These are phyloP conservation scores for Varanus komodoensis DNA, from an alignment of 2,113 vertebrate species.

Conservation along the genomic window DNA sequence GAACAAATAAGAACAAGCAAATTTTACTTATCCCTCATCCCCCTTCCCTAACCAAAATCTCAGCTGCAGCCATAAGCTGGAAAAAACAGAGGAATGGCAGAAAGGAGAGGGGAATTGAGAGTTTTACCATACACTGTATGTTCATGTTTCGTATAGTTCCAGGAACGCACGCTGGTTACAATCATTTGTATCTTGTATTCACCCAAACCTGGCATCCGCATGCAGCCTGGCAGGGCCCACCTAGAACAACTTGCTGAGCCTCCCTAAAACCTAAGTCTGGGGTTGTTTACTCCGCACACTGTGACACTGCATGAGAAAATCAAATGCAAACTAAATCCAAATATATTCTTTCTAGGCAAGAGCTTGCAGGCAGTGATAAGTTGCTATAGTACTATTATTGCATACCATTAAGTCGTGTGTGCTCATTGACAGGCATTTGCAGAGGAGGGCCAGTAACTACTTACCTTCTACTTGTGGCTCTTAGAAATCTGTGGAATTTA, in stretches of 20 bases:
- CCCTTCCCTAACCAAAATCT: not conserved
- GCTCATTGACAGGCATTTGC: not conserved
- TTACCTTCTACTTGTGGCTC: not conserved
- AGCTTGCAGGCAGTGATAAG: not conserved
- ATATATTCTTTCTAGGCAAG: not conserved
- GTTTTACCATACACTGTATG: not conserved
- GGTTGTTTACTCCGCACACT: not conserved
- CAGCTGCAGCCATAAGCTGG: not conserved
- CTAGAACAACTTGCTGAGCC: too few species aligned
- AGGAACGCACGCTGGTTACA: not conserved
- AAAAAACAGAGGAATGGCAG: too few species aligned
- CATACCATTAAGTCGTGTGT: not conserved
- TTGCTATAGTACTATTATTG: not conserved
- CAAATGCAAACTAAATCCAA: not conserved
- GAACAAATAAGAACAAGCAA: not conserved
- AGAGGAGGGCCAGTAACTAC: too few species aligned
- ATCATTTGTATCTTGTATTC: not conserved
- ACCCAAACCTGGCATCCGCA: not conserved
- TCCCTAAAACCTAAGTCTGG: not conserved
- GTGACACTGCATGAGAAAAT: not conserved
- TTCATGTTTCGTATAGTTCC: not conserved
- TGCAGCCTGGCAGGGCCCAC: not conserved
- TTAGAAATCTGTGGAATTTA: slow-evolving; percentile 3
- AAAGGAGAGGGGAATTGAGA: not conserved
- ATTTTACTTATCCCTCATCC: not conserved